Base-by-base conservation (phyloP, 2,797 vertebrate genomes). In the Poliocrania exsul region DNA sequence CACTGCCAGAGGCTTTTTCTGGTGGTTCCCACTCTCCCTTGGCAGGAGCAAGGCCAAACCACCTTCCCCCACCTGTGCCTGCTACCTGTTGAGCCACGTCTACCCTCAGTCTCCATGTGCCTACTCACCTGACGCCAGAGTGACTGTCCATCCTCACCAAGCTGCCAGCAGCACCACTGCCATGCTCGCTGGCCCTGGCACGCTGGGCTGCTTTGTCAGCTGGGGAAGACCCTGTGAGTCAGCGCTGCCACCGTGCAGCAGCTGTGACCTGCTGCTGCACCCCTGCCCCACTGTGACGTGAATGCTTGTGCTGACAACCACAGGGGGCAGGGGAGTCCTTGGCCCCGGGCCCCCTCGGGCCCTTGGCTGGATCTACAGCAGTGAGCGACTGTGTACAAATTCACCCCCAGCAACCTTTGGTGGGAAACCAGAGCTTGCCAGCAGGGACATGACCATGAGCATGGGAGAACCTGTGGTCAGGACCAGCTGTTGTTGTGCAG, bases 201-300 rank as follows among this genome's bases (percentile, higher is more conserved):
- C 5, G 0, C 58, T 7, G 25, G 58, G 69, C 78, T 79, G 71
- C 80, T 80, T 47, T 80, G 83, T 79, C 93, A 92, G 86, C 86
- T 17, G 42, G 89, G 89, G 72, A 58, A 88, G 93, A 86, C 90
- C 93, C 84, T 4, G 57, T 91, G 90, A 89, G 90, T 91, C 95
- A 94, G 90, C 53, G 58, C 56, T 7, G 81, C 77, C 13, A 42
- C 79, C 29, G 12, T 71, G 57, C 57, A 88, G 62, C 65, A 83
- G 65, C 80, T 83, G 87, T 77, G 72, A 46, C 57, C 75, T 5
- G 16, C 71, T 29, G 57, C 71, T 70, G 53, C 3, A 3, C 75
- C 53, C 53, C 77, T 73, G 72, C 44, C 80, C 66, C 38, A 12
- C 46, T 12, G 29, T 53, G 57, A 40, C 33, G 26, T 20, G 37